Percentiles rank a stretch among this genome's conserved stretches.
phyloP scores from a whole-genome alignment of 1,140 invertebrate species.

The Goniozus legneri region DNA sequence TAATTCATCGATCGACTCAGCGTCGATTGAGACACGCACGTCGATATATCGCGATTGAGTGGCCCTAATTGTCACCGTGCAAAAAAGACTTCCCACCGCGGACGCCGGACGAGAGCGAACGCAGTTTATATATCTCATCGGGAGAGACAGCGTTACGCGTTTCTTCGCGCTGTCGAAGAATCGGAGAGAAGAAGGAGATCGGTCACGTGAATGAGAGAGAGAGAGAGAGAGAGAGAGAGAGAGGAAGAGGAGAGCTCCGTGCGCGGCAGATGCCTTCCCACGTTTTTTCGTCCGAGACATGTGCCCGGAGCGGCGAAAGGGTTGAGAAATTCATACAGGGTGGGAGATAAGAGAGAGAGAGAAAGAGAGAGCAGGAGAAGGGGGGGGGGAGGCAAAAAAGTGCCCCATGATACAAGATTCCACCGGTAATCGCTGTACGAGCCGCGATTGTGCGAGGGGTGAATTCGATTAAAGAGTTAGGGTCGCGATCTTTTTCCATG shows the following conservation, averaged over 20 bases:
- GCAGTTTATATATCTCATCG: background rate
- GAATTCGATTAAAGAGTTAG: slow-evolving; percentile 48
- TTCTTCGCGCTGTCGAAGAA: background rate
- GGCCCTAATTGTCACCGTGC: no score
- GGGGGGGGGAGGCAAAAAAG: slow-evolving; percentile 20
- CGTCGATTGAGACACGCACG: no score
- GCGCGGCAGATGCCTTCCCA: slow-evolving; percentile 45
- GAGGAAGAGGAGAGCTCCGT: slow-evolving; percentile 12
- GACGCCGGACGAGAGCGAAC: background rate
- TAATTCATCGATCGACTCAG: no score
- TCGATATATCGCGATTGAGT: no score
- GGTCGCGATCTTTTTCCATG: slow-evolving; percentile 28
- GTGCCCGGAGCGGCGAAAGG: slow-evolving; percentile 45
- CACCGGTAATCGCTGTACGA: slow-evolving; percentile 26
- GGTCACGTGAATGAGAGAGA: no score
- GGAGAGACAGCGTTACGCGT: background rate
- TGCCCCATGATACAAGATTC: slow-evolving; percentile 32
- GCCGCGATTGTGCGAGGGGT: slow-evolving; percentile 34
- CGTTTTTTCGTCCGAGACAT: slow-evolving; percentile 49
- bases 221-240: slow-evolving; percentile 12
- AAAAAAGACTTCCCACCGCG: background rate
- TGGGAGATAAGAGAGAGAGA: background rate
- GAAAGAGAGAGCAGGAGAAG: background rate
- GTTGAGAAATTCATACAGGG: slow-evolving; percentile 38
- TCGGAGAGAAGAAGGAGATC: no score